Conservation (phyloP, 1,140 invertebrate genomes). For the Elymnias hypermnestra region DNA sequence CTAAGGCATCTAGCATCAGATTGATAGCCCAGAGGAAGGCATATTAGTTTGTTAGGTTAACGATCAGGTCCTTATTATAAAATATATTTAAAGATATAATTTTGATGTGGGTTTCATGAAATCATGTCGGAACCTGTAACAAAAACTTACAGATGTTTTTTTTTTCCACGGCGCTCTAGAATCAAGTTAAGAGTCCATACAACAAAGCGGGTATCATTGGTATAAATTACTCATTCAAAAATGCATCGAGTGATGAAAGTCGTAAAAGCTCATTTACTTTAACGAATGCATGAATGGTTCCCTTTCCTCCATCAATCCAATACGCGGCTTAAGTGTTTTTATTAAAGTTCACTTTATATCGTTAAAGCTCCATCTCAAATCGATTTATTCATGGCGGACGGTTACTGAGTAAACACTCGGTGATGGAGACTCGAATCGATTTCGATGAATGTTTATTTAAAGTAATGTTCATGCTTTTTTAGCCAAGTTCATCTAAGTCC, state of each 20-base stretch:
- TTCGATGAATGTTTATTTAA: conserved; percentile 67
- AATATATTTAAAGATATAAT: too few species aligned
- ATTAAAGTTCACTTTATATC: conserved; percentile 30
- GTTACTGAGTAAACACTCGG: conserved; percentile 71
- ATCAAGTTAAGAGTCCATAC: conserved; percentile 36
- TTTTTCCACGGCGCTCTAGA: conserved; percentile 24
- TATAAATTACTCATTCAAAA: conserved; percentile 25
- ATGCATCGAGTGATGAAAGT: conserved; percentile 18
- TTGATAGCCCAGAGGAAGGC: too few species aligned
- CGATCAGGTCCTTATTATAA: too few species aligned
- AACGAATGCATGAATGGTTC: conserved; percentile 20
- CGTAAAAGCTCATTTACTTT: conserved; percentile 23
- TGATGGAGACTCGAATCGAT: conserved; percentile 64
- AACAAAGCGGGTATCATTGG: conserved; percentile 35
- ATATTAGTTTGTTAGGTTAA: too few species aligned
- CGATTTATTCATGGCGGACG: conserved; percentile 69
- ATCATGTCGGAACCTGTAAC: too few species aligned
- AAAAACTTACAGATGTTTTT: too few species aligned
- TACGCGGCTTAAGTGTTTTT: conserved; percentile 11
- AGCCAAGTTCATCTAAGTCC: conserved; percentile 55
- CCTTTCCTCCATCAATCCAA: conserved; percentile 7
- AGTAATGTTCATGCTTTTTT: conserved; percentile 66
- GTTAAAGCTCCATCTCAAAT: conserved; percentile 43
- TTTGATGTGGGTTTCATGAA: too few species aligned
- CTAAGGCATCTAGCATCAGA: too few species aligned